These are phyloP conservation scores for Cygnus buccinator DNA, from an alignment of 2,113 vertebrate genomes.

Conservation along the genomic window DNA sequence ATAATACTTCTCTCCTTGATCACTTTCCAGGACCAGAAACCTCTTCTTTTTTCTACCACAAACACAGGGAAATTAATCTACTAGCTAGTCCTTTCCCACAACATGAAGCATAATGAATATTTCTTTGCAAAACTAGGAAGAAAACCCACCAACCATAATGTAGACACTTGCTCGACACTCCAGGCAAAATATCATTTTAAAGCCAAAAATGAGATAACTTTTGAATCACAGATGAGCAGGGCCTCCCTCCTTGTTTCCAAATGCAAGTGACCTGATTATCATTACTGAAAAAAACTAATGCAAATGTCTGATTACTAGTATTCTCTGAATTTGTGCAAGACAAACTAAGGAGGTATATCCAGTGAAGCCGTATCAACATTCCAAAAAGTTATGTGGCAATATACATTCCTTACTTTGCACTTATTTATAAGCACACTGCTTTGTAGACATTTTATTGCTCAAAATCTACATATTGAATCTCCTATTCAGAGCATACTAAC, in stretches of 20 bases:
- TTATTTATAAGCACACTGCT: background rate
- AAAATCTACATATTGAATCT: background rate
- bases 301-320: background rate
- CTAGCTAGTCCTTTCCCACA: background rate
- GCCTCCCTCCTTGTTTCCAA: background rate
- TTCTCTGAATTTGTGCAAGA: background rate
- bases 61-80: slow-evolving; percentile 1
- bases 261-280: background rate
- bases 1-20: slow-evolving; percentile 30
- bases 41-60: background rate
- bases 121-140: background rate
- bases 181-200: background rate
- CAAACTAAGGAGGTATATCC: background rate
- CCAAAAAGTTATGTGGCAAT: background rate
- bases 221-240: background rate
- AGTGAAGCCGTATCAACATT: background rate
- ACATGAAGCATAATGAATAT: background rate
- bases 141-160: background rate
- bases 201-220: background rate
- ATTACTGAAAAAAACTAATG: background rate
- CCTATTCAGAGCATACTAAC: background rate
- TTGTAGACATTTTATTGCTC: background rate
- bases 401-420: background rate
- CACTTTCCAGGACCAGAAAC: slow-evolving; percentile 7
- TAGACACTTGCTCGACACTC: background rate